Percentiles rank a stretch among this genome's conserved stretches.
Evolutionary conservation across 2,797 vertebrate genomes (phyloP).

Genomic region (Poeciliopsis presidionis): DNA sequence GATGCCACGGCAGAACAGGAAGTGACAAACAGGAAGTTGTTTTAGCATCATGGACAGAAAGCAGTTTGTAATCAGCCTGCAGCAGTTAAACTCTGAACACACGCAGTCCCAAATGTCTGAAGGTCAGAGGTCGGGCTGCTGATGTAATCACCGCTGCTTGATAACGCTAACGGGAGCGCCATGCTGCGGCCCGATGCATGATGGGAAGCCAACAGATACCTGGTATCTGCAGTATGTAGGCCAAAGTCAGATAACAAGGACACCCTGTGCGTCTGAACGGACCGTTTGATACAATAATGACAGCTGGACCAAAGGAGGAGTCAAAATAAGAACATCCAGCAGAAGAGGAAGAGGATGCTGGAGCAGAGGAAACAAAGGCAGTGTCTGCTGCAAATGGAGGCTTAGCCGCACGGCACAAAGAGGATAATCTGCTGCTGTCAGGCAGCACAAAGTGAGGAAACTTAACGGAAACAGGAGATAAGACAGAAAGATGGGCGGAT

Average conservation of each 20-base stretch:
- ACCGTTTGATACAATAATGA: too few species aligned
- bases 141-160: constrained; percentile 19
- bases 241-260: constrained; percentile 12
- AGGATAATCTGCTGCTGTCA: constrained; percentile 51
- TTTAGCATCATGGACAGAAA: background rate
- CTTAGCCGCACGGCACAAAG: constrained; percentile 35
- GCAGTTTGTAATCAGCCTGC: background rate
- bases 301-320: background rate
- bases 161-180: constrained; percentile 17
- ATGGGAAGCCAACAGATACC: constrained; percentile 39
- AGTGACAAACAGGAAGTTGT: constrained; percentile 1
- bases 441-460: background rate
- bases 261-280: background rate
- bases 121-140: constrained; percentile 29
- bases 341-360: background rate
- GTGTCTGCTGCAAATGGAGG: constrained; percentile 19
- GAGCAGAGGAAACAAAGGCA: background rate
- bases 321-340: background rate
- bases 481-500: constrained; percentile 21
- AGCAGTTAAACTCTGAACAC: background rate
- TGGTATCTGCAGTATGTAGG: constrained; percentile 18
- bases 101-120: background rate
- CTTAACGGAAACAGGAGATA: background rate
- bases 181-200: constrained; percentile 13
- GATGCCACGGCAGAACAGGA: background rate